Conservation (phyloP, 2,113 vertebrate genomes). For the Pimephales promelas region DNA sequence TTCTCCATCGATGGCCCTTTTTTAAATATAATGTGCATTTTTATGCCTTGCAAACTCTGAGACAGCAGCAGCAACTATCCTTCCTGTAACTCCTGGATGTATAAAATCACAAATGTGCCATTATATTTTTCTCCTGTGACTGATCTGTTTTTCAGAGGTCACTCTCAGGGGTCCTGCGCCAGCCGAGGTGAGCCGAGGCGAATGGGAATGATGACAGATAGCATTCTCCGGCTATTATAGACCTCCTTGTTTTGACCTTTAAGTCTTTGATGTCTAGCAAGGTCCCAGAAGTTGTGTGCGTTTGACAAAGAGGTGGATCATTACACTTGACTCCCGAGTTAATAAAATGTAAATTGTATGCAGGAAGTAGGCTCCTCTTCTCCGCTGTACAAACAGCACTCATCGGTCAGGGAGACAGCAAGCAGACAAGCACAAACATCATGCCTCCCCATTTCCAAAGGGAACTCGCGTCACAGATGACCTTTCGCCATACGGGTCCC, state of each 20-base stretch:
- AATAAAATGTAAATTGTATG: slow-evolving; percentile 17
- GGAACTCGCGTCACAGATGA: slow-evolving; percentile 11
- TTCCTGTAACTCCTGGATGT: not conserved
- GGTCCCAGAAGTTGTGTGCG: not conserved
- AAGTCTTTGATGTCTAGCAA: not conserved
- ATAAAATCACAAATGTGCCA: not conserved
- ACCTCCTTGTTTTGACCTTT: slow-evolving; percentile 5
- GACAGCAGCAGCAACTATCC: not conserved
- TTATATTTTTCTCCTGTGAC: not conserved
- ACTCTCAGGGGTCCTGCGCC: no score
- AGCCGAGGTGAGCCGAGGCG: not conserved
- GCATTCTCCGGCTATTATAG: not conserved
- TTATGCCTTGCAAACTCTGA: not conserved
- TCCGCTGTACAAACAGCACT: not conserved
- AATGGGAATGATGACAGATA: not conserved
- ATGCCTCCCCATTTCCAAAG: not conserved
- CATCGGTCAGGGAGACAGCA: not conserved
- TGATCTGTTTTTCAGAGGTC: not conserved
- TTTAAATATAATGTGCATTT: not conserved
- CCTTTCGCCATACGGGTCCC: slow-evolving; percentile 1
- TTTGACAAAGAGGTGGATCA: not conserved
- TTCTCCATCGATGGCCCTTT: not conserved
- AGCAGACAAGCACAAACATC: slow-evolving; percentile 17
- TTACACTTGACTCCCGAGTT: not conserved
- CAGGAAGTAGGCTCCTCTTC: not conserved